Evolutionary conservation across 2,113 vertebrate genomes (phyloP).

Genomic region (Amblyopsis rosae): DNA sequence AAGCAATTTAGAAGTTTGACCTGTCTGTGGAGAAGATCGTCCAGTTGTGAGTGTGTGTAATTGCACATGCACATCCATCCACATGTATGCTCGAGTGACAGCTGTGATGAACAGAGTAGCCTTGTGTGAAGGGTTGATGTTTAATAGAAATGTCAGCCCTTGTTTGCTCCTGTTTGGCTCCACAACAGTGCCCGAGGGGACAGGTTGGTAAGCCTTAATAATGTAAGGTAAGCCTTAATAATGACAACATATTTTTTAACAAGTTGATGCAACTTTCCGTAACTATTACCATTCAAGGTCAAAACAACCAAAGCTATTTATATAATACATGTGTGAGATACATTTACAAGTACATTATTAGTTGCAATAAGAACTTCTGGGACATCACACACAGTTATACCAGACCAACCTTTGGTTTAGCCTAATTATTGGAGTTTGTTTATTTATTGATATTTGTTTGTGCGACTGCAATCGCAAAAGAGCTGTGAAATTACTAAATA

Average conservation of each 20-base stretch:
- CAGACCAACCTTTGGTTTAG: neutral
- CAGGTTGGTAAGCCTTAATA: constrained; percentile 3
- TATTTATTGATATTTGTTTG: neutral
- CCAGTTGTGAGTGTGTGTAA: no score
- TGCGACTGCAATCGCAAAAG: constrained; percentile 4
- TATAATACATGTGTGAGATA: neutral
- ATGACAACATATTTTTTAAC: constrained; percentile 3
- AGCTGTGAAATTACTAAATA: constrained; percentile 32
- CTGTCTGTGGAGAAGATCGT: no score
- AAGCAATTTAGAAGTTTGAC: no score
- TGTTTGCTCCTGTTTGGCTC: neutral
- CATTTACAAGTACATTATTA: neutral
- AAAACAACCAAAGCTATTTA: neutral
- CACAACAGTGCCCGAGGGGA: constrained; percentile 21
- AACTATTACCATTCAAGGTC: neutral
- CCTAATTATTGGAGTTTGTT: neutral
- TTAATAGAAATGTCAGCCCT: neutral
- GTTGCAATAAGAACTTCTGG: neutral
- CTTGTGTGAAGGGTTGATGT: no score
- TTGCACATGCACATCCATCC: no score
- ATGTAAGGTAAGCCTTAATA: constrained; percentile 7
- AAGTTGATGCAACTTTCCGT: neutral
- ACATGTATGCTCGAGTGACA: no score
- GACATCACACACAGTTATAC: neutral
- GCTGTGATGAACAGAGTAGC: no score